Percentiles rank a stretch among this genome's conserved stretches.
These are phyloP conservation scores for Drosophila dives DNA, from an alignment of 2,888 invertebrate genomes.

Conservation along the genomic window DNA sequence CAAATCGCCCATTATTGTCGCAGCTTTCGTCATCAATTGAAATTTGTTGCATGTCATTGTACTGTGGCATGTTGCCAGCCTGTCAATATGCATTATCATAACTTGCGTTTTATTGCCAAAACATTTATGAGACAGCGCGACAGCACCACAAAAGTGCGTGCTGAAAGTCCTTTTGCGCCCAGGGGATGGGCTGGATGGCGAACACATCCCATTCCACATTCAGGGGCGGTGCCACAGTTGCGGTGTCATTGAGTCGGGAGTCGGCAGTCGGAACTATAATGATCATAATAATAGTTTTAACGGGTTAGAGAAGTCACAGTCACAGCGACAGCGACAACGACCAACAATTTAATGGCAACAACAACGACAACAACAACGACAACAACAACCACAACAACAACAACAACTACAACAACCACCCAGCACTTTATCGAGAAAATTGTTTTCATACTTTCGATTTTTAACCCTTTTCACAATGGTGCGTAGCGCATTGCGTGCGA, in stretches of 20 bases:
- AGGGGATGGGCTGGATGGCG: constrained; percentile 1
- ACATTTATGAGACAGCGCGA: constrained; percentile 68
- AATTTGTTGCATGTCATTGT: constrained; percentile 63
- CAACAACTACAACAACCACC: constrained; percentile 13
- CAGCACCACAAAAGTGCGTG: constrained; percentile 68
- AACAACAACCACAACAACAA: constrained; percentile 7
- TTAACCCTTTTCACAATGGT: constrained; percentile 57
- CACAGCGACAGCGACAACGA: constrained; percentile 66
- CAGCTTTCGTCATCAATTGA: constrained; percentile 68
- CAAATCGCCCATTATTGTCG: constrained; percentile 61
- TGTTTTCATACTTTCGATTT: constrained; percentile 70
- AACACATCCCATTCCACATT: constrained; percentile 1
- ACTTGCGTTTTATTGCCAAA: constrained; percentile 75
- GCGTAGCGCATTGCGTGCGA: constrained; percentile 59
- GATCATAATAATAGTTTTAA: constrained; percentile 77
- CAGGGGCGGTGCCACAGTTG: constrained; percentile 32
- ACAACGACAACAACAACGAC: constrained; percentile 37
- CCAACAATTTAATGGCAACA: constrained; percentile 61
- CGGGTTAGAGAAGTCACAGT: constrained; percentile 78
- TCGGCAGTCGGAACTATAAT: constrained; percentile 48
- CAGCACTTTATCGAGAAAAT: constrained; percentile 56
- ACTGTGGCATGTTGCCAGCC: constrained; percentile 53
- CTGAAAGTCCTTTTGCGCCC: constrained; percentile 46
- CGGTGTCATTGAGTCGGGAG: constrained; percentile 25
- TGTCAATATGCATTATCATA: constrained; percentile 74